A percentile compares a stretch with the other conserved stretches of the same genome.
phyloP scores from a whole-genome alignment of 2,113 vertebrate genomes.

The Turdus rufiventris region DNA sequence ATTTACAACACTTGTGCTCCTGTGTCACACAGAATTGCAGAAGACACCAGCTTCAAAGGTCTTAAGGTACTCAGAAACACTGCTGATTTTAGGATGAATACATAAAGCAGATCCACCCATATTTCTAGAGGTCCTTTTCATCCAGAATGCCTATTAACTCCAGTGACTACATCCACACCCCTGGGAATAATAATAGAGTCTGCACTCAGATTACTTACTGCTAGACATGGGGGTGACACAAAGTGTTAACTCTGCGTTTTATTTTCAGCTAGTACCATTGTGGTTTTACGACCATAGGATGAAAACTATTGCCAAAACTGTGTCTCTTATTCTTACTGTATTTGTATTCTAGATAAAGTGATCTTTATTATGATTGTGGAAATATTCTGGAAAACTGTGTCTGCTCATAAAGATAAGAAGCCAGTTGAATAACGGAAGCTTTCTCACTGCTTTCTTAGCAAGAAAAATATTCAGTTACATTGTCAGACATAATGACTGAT shows the following conservation, averaged over 20 bases:
- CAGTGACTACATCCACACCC: background rate
- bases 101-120: background rate
- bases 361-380: background rate
- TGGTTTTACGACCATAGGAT: background rate
- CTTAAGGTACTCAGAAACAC: background rate
- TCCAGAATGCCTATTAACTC: background rate
- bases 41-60: background rate
- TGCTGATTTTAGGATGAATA: background rate
- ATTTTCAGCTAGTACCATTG: background rate
- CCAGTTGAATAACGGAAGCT: background rate
- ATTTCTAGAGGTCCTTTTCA: background rate
- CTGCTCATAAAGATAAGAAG: slow-evolving; percentile 22
- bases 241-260: background rate
- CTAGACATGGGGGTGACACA: background rate
- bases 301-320: background rate
- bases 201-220: background rate
- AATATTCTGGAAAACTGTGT: slow-evolving; percentile 19
- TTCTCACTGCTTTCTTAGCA: background rate
- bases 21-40: background rate
- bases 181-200: background rate
- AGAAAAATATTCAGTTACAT: slow-evolving; percentile 4
- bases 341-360: background rate
- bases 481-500: background rate
- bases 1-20: background rate
- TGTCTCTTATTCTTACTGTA: background rate